Conservation (phyloP, 2,888 invertebrate genomes). For the Zaprionus bogoriensis region DNA sequence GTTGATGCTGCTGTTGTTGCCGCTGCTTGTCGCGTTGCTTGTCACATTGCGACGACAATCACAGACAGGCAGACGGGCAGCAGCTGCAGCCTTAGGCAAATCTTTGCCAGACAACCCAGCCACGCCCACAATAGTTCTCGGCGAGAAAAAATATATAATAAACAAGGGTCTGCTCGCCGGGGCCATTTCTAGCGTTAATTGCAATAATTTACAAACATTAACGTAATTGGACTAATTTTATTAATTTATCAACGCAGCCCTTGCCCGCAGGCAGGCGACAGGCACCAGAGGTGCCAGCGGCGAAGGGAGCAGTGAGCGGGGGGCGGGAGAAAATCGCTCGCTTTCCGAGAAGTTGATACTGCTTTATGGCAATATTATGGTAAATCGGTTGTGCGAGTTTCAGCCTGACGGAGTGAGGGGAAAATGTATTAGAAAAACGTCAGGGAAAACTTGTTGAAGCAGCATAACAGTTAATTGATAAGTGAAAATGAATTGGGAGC, state of each 20-base stretch:
- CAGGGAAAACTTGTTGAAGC: too few relatives aligned
- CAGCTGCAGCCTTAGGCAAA: slow-evolving; percentile 9
- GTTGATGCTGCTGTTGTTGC: neutral
- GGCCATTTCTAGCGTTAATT: slow-evolving; percentile 1
- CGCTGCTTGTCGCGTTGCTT: slow-evolving; percentile 15
- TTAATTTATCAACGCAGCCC: neutral
- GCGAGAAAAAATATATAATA: neutral
- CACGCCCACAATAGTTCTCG: neutral
- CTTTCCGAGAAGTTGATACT: too few relatives aligned
- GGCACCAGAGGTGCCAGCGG: neutral
- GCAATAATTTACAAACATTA: slow-evolving; percentile 6
- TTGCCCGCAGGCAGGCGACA: neutral
- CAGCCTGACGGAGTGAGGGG: too few relatives aligned
- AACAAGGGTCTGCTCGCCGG: neutral
- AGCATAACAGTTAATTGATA: too few relatives aligned
- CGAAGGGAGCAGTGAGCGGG: too few relatives aligned
- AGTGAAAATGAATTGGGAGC: too few relatives aligned
- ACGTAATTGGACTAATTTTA: slow-evolving; percentile 1
- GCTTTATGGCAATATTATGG: too few relatives aligned
- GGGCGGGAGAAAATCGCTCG: too few relatives aligned
- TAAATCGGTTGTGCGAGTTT: too few relatives aligned
- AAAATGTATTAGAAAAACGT: too few relatives aligned
- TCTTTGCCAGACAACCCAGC: neutral
- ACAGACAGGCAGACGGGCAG: slow-evolving; percentile 6
- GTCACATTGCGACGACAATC: slow-evolving; percentile 27